Base-by-base conservation (phyloP, 2,888 invertebrate genomes). In the Aproaerema taeniolella region DNA sequence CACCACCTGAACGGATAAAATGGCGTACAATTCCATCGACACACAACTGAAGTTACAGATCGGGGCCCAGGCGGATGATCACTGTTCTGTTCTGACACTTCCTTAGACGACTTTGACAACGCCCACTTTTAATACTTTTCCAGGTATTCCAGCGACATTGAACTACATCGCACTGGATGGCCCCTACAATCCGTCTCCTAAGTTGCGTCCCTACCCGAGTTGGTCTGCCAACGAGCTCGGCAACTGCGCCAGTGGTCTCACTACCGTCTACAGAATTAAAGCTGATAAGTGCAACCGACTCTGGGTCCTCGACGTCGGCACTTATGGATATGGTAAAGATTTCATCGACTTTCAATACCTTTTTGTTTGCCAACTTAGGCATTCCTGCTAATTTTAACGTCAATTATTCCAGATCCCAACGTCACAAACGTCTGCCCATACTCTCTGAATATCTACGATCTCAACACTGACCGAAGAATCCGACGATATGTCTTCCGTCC, bases 261-360 rank as follows among this genome's bases (percentile, higher is more conserved):
- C 90, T 38, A 95, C 94, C 0, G 94, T 91, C 2, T 95, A 95
- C 72, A 89, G 94, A 58, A 91, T 94, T 48, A 92, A 93, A 58
- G 94, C 90, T 0, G 95, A 95, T 52, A 88, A 88, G 49, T 95
- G 95, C 60, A 91, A 93, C 51, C 88, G 95, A 35, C 88, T 95
- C 0, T 95, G 95, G 95, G 93, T 94, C 1, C 70, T 95, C 38
- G 95, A 95, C 59, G 93, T 93, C 10, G 95, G 95, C 39, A 95
- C 94, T 29, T 91, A 92, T 55, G 95, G 95, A 43, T 94, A 94
- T 51, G 94, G 91, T 85, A 56, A 59, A 1, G 8, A 20, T 20
- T 20, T 20, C 20, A 20, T 20, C 8, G 5, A 20, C 8, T 20
- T 6, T 6, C 20, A 4, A 20, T 20, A 20, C 4, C 20, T 20